Evolutionary conservation across 1,140 invertebrate species (phyloP).

Genomic region (Drosophila tristis): DNA sequence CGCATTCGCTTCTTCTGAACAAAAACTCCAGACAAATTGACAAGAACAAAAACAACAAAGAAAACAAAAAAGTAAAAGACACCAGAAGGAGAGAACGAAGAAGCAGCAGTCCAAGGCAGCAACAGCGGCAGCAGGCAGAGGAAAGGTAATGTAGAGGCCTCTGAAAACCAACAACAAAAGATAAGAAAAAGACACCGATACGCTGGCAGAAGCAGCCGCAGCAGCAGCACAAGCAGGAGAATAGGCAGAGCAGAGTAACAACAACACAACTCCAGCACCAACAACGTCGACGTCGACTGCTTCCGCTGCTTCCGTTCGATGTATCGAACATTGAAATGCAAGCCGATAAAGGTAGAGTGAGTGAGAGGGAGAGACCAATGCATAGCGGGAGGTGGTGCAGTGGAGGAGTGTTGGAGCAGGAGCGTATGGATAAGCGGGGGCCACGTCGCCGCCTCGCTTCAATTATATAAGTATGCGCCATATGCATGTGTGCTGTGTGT

Average conservation of each 20-base stretch:
- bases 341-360: slow-evolving; percentile 22
- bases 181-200: slow-evolving; percentile 42
- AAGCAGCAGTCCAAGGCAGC: neutral
- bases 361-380: slow-evolving; percentile 11
- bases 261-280: slow-evolving; percentile 26
- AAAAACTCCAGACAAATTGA: slow-evolving; percentile 65
- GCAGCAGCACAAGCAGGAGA: slow-evolving; percentile 43
- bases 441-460: no score
- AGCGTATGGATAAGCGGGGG: no score
- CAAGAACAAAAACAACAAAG: slow-evolving; percentile 24
- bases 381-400: neutral
- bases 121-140: slow-evolving; percentile 4
- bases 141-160: slow-evolving; percentile 14
- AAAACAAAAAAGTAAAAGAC: slow-evolving; percentile 39
- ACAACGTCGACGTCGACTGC: slow-evolving; percentile 55
- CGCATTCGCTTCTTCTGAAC: slow-evolving; percentile 53
- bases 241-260: slow-evolving; percentile 36
- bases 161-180: slow-evolving; percentile 10
- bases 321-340: slow-evolving; percentile 48
- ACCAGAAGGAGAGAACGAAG: slow-evolving; percentile 4
- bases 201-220: slow-evolving; percentile 22
- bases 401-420: no score
- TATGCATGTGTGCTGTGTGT: no score
- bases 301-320: slow-evolving; percentile 83
- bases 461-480: no score